Percentiles rank a stretch among this genome's conserved stretches.
Conservation (phyloP, 1,140 invertebrate species). For the Coptotermes formosanus region DNA sequence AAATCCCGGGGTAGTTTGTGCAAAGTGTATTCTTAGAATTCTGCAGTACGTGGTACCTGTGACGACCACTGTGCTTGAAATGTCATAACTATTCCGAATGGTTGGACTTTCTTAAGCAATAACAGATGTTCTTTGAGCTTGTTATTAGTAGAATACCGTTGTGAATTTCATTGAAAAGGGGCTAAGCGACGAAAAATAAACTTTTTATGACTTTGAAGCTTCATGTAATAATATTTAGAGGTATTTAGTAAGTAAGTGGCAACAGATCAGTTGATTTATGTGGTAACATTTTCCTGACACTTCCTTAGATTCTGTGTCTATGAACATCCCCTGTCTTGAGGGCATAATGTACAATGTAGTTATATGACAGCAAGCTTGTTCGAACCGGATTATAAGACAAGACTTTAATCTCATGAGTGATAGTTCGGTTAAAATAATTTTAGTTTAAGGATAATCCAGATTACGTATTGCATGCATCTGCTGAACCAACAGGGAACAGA, state of each 20-base stretch:
- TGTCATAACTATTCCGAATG: no score
- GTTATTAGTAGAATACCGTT: no score
- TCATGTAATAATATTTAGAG: no score
- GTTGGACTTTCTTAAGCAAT: no score
- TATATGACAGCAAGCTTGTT: not conserved
- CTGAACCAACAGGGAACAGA: not conserved
- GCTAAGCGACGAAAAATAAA: no score
- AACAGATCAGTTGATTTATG: not conserved
- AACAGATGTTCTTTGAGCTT: no score
- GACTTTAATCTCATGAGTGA: not conserved
- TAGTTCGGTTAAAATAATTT: not conserved
- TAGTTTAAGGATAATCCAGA: conserved; percentile 16
- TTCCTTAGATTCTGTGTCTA: not conserved
- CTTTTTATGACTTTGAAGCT: no score
- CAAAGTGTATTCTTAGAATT: no score
- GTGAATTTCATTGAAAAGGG: no score
- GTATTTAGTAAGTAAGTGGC: not conserved
- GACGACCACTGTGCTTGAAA: no score
- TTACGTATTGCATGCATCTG: not conserved
- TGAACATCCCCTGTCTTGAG: not conserved
- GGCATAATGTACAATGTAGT: not conserved
- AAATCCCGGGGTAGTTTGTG: no score
- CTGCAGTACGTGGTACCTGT: no score
- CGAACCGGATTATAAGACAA: not conserved
- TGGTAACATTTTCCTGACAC: not conserved